Evolutionary conservation across 1,140 invertebrate species (phyloP).

Genomic region (Cardiocondyla obscurior): DNA sequence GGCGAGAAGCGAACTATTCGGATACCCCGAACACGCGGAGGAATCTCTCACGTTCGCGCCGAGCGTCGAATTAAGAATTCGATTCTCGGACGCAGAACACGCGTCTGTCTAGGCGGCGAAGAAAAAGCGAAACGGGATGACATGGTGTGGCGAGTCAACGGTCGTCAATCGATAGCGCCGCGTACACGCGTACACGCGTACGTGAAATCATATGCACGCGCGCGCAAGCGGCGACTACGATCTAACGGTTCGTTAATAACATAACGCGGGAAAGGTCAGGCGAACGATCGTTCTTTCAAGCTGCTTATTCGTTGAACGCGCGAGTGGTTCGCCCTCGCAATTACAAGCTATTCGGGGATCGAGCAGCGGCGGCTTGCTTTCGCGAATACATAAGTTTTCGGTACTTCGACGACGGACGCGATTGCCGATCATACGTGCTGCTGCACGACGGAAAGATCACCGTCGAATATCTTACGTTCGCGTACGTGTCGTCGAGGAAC

Average conservation of each 20-base stretch:
- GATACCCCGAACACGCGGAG: not conserved
- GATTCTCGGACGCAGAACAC: constrained; percentile 2
- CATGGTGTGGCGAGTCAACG: constrained; percentile 48
- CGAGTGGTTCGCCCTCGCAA: not conserved
- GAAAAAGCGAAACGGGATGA: not conserved
- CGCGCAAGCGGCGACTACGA: constrained; percentile 31
- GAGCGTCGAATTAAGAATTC: not conserved
- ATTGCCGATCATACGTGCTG: not conserved
- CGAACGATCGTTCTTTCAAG: not conserved
- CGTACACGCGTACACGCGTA: not conserved
- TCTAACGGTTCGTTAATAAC: constrained; percentile 69
- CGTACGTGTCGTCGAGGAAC: no score
- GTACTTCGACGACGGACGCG: not conserved
- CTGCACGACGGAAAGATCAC: no score
- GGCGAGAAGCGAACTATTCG: not conserved
- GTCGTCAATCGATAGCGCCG: constrained; percentile 60
- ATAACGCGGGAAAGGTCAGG: constrained; percentile 38
- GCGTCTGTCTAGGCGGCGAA: not conserved
- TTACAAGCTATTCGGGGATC: not conserved
- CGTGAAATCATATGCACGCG: constrained; percentile 27
- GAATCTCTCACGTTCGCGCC: not conserved
- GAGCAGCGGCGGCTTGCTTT: no score
- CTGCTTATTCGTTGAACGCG: not conserved
- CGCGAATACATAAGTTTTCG: not conserved
- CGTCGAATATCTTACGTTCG: not conserved